A percentile compares a stretch with the other conserved stretches of the same genome.
phyloP scores from a whole-genome alignment of 2,888 invertebrate species.

The Aelia acuminata region DNA sequence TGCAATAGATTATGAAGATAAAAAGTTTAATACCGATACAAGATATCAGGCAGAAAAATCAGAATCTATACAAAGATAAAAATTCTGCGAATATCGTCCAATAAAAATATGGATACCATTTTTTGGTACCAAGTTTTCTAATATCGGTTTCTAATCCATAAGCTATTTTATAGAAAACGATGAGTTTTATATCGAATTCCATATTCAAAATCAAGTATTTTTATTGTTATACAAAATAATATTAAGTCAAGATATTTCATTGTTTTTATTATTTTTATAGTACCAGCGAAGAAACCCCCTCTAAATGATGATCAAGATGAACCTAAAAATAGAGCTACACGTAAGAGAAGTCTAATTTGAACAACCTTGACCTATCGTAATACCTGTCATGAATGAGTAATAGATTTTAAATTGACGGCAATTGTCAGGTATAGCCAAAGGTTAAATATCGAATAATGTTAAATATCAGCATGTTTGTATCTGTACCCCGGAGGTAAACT shows the following conservation, averaged over 20 bases:
- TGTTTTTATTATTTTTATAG: neutral
- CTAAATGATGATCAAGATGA: neutral
- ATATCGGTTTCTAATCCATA: neutral
- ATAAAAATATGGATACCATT: no score
- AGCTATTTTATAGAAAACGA: neutral
- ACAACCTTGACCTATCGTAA: neutral
- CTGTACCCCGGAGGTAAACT: no score
- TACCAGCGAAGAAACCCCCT: neutral
- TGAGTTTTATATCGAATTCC: neutral
- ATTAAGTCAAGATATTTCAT: no score
- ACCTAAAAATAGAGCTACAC: constrained; percentile 3
- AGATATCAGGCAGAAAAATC: no score
- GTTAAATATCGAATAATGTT: neutral
- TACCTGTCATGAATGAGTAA: neutral
- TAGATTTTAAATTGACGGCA: neutral
- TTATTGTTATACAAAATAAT: no score
- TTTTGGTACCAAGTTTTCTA: no score
- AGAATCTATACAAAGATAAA: no score
- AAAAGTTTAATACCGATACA: no score
- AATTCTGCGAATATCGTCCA: no score
- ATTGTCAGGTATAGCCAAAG: neutral
- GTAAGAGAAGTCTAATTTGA: neutral
- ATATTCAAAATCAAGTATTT: neutral
- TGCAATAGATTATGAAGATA: no score
- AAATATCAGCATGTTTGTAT: no score